Conservation (phyloP, 2,888 invertebrate species). For the Ariolimax columbianus region DNA sequence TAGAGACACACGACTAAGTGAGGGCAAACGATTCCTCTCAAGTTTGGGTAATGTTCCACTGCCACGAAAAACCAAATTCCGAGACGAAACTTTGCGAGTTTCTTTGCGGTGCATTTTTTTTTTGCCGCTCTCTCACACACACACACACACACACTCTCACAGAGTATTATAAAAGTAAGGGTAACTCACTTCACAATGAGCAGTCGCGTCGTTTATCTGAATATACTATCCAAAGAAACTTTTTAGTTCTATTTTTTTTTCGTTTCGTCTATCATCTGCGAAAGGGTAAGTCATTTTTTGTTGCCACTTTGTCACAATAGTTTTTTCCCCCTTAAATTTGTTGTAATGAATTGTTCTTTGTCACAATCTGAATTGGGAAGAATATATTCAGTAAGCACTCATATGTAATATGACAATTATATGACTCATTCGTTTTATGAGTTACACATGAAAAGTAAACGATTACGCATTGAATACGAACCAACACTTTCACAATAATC, state of each 20-base stretch:
- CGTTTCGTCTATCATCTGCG: constrained; percentile 10
- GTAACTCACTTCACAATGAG: background rate
- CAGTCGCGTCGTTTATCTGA: constrained; percentile 11
- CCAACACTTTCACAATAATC: too few species aligned
- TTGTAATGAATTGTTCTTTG: too few species aligned
- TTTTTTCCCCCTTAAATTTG: background rate
- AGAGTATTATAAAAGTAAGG: background rate
- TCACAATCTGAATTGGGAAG: too few species aligned
- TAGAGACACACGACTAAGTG: background rate
- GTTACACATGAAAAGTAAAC: too few species aligned
- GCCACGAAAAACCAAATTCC: background rate
- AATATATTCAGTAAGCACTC: too few species aligned
- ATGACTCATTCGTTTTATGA: too few species aligned
- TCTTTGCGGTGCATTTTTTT: background rate
- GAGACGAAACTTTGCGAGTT: background rate
- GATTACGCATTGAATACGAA: too few species aligned
- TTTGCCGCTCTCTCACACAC: background rate
- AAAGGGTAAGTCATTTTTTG: background rate
- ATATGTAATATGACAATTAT: too few species aligned
- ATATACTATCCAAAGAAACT: background rate
- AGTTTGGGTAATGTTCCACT: background rate
- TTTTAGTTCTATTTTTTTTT: constrained; percentile 25
- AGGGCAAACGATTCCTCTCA: background rate
- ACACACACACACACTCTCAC: background rate
- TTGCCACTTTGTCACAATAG: background rate